Conservation (phyloP, 2,113 vertebrate species). For the Serilophus lunatus region DNA sequence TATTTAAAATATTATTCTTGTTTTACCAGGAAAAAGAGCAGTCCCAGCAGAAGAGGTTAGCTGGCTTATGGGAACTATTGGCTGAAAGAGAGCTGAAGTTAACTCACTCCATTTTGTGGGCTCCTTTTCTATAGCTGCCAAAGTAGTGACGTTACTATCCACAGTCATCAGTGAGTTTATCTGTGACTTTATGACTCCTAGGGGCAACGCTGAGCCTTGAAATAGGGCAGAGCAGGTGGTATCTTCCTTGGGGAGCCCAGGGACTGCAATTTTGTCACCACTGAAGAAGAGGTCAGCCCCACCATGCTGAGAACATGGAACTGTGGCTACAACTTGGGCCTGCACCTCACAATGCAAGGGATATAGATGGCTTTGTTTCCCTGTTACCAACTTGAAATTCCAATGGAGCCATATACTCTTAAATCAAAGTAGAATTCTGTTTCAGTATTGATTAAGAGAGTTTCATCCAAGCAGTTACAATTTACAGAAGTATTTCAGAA, state of each 20-base stretch:
- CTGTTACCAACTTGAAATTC: background rate
- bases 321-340: background rate
- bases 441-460: background rate
- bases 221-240: background rate
- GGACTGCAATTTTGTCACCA: rapidly evolving
- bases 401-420: background rate
- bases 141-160: background rate
- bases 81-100: background rate
- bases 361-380: background rate
- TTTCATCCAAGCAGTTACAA: background rate
- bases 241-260: background rate
- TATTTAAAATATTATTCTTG: background rate
- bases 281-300: background rate
- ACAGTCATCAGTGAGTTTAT: background rate
- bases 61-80: background rate
- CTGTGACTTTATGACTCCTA: background rate
- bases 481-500: background rate
- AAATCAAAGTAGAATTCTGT: background rate
- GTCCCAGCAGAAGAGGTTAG: background rate
- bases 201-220: background rate
- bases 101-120: background rate
- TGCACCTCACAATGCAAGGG: background rate
- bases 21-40: background rate
- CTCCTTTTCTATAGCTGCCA: background rate
- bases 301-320: background rate